Base-by-base conservation (phyloP, 2,797 vertebrate species). In the Oreochromis grahami region DNA sequence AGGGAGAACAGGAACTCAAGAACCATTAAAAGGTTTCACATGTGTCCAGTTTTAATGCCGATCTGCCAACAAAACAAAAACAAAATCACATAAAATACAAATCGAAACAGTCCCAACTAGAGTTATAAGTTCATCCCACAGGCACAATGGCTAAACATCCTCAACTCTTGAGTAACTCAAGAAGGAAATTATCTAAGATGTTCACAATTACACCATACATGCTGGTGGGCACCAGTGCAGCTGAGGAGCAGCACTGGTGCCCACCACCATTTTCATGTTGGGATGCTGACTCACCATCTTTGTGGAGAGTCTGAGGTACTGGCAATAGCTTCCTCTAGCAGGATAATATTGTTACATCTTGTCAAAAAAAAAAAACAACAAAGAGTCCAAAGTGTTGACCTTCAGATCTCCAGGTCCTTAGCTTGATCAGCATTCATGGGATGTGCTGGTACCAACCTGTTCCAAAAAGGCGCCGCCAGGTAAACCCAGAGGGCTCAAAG, bases 141-240 rank as follows among this genome's bases (percentile, higher is more conserved):
- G 17, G 9, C 6, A 36, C 56, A 13, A 60, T 1, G 2, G 56
- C 15, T 60, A 34, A 60, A 60, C 11, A 9, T 56, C 13, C 26
- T 29, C n/a, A n/a, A n/a, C n/a, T n/a, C n/a, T n/a, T n/a, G n/a
- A 1, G 26, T 60, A 60, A 34, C 6, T 60, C 56, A 36, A n/a
- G 32, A 0, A 34, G 32, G 56, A 60, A 12, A 7, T 0, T n/a
- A 60, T 34, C 17, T 60, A 34, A 60, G 29, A 60, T 10, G 1
- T 60, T 4, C 6, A 0, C 17, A 34, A 36, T 60, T n/a, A 36
- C 32, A 60, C 0, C 17, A 60, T n/a, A n/a, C 2, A 0, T 60
- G 56, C 29, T 60, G 17, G 6, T 36, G 56, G 1, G 29, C 32
- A 60, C 32, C 17, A 60, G 56, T 60, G 17, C 29, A 11, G 56